These are phyloP conservation scores for Arge pagana DNA, from an alignment of 2,888 invertebrate genomes.

Conservation along the genomic window DNA sequence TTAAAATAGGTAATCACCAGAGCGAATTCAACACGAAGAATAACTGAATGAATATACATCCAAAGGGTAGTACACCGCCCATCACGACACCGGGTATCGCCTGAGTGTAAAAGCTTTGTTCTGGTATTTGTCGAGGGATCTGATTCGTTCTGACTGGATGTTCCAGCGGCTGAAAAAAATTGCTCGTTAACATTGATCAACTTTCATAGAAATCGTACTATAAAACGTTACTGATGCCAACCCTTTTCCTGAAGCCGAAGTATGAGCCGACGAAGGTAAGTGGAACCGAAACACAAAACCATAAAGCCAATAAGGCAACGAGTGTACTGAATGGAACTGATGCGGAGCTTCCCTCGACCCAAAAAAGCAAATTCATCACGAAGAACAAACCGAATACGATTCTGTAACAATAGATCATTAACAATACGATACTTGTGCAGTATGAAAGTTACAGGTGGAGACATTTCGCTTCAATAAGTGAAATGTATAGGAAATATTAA, in stretches of 20 bases:
- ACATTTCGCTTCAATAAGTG: neutral
- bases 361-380: constrained; percentile 93
- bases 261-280: constrained; percentile 97
- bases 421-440: neutral
- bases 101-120: constrained; percentile 97
- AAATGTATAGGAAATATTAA: no score
- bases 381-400: constrained; percentile 97
- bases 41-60: constrained; percentile 97
- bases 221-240: constrained; percentile 58
- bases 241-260: constrained; percentile 97
- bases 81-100: constrained; percentile 94
- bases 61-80: constrained; percentile 98
- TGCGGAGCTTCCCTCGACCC: constrained; percentile 95
- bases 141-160: constrained; percentile 98
- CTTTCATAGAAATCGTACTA: neutral
- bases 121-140: constrained; percentile 98
- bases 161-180: constrained; percentile 78
- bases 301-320: constrained; percentile 89
- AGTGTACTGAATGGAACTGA: constrained; percentile 97
- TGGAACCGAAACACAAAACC: constrained; percentile 99
- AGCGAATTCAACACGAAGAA: constrained; percentile 99
- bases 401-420: constrained; percentile 60
- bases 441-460: neutral
- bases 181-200: constrained; percentile 3
- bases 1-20: constrained; percentile 74